Conservation (phyloP, 2,888 invertebrate species). For the Aphodius granarius region DNA sequence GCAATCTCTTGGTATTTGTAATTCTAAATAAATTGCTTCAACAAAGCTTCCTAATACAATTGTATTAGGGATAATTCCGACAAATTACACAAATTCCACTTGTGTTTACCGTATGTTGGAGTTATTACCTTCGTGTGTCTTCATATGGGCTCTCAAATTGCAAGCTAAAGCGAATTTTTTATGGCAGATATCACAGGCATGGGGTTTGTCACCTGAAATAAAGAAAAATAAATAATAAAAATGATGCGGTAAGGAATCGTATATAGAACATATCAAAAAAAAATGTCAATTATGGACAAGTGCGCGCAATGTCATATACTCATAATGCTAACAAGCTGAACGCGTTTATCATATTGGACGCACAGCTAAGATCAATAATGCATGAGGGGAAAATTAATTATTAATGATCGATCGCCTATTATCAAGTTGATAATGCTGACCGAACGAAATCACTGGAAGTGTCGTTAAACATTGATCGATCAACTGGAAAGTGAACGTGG, state of each 20-base stretch:
- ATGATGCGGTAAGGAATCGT: constrained; percentile 5
- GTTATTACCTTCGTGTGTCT: constrained; percentile 68
- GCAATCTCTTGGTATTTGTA: too few species aligned
- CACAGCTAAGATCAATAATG: constrained; percentile 51
- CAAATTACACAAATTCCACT: too few species aligned
- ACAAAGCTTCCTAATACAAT: too few species aligned
- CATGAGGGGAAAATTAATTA: constrained; percentile 51
- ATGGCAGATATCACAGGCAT: constrained; percentile 69
- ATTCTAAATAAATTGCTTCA: too few species aligned
- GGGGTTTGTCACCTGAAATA: constrained; percentile 71
- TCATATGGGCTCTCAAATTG: constrained; percentile 72
- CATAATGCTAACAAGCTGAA: constrained; percentile 17
- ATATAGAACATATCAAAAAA: neutral
- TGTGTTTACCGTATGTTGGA: too few species aligned
- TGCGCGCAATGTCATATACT: constrained; percentile 10
- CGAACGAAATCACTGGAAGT: constrained; percentile 22
- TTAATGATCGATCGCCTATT: constrained; percentile 52
- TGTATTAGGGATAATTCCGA: too few species aligned
- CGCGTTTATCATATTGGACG: constrained; percentile 33
- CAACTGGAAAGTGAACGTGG: constrained; percentile 22
- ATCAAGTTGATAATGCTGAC: constrained; percentile 38
- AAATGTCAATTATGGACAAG: constrained; percentile 15
- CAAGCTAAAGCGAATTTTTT: constrained; percentile 74
- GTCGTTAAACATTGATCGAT: constrained; percentile 27
- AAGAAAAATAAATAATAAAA: too few species aligned